phyloP scores from a whole-genome alignment of 2,797 vertebrate genomes.

The Clamator glandarius region DNA sequence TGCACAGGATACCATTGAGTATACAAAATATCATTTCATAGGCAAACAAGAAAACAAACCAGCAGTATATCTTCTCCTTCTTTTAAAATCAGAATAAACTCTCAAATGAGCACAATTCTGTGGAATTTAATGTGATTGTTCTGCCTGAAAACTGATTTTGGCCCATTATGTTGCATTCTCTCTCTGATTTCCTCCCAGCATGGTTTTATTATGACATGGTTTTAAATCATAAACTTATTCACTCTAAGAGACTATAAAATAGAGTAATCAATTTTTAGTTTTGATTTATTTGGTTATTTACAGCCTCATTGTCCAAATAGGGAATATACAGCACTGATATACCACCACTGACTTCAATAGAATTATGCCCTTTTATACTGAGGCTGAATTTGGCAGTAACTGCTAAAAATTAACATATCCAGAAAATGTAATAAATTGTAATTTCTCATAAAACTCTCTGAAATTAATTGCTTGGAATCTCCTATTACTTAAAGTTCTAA shows the following conservation, averaged over 20 bases:
- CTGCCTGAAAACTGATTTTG: slow-evolving; percentile 40
- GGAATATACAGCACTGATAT: slow-evolving; percentile 52
- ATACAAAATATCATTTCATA: background rate
- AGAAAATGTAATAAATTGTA: slow-evolving; percentile 45
- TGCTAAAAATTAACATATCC: slow-evolving; percentile 38
- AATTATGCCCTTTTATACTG: slow-evolving; percentile 57
- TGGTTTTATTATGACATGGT: slow-evolving; percentile 34
- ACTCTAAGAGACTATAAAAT: slow-evolving; percentile 69
- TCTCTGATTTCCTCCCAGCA: slow-evolving; percentile 32
- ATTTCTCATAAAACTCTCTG: slow-evolving; percentile 31
- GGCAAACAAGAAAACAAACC: background rate
- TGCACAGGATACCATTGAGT: background rate
- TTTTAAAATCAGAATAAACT: slow-evolving; percentile 7
- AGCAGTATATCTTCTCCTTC: background rate
- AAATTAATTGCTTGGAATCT: slow-evolving; percentile 13
- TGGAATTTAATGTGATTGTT: slow-evolving; percentile 31
- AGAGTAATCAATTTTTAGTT: slow-evolving; percentile 70
- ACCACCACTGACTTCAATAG: slow-evolving; percentile 38
- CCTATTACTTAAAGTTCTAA: background rate
- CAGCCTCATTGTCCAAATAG: slow-evolving; percentile 55
- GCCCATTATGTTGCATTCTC: slow-evolving; percentile 40
- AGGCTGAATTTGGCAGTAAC: slow-evolving; percentile 52
- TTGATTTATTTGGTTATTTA: slow-evolving; percentile 70
- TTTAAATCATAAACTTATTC: slow-evolving; percentile 69
- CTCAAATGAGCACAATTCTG: background rate